phyloP scores from a whole-genome alignment of 2,888 invertebrate species.

The Drosophila trichaetosa region DNA sequence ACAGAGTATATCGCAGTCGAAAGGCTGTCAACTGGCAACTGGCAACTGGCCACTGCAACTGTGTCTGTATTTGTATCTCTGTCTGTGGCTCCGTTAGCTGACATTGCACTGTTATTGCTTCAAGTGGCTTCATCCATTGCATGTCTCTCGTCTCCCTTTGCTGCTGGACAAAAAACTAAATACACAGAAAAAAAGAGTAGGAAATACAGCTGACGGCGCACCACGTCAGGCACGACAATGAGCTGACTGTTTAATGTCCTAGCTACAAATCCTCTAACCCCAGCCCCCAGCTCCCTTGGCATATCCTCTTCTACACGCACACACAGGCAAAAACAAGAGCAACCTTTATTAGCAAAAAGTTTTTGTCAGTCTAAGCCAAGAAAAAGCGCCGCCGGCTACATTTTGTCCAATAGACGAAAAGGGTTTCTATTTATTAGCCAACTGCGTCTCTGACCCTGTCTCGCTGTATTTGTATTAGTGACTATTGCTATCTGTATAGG shows the following conservation, averaged over 20 bases:
- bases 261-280: constrained; percentile 11
- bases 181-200: constrained; percentile 16
- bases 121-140: constrained; percentile 73
- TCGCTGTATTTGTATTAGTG: constrained; percentile 4
- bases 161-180: constrained; percentile 38
- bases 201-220: constrained; percentile 60
- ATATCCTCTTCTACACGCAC: not conserved
- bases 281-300: not conserved
- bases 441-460: constrained; percentile 19
- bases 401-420: constrained; percentile 65
- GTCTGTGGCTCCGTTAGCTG: constrained; percentile 44
- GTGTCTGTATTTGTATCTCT: constrained; percentile 13
- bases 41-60: constrained; percentile 10
- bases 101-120: constrained; percentile 73
- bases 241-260: constrained; percentile 76
- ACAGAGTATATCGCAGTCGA: constrained; percentile 19
- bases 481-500: constrained; percentile 15
- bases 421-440: constrained; percentile 75
- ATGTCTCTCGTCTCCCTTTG: constrained; percentile 34
- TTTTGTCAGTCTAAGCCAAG: constrained; percentile 57
- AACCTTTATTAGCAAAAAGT: constrained; percentile 76
- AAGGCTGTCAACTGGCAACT: not conserved
- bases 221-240: constrained; percentile 74
- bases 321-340: constrained; percentile 63
- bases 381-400: constrained; percentile 62